These are phyloP conservation scores for Hestina assimilis DNA, from an alignment of 1,140 invertebrate genomes.

Conservation along the genomic window DNA sequence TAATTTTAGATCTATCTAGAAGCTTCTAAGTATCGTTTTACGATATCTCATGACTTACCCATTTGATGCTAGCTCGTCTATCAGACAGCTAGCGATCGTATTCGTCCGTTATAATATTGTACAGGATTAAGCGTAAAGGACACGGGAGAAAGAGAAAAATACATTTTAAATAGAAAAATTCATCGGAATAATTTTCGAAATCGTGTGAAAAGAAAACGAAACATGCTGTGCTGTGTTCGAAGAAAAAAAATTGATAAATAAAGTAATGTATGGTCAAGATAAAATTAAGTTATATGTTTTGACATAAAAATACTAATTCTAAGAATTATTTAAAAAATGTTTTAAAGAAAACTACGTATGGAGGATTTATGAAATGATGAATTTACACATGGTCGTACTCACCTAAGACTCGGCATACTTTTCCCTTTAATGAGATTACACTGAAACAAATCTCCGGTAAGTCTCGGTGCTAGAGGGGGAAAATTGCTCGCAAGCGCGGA, in stretches of 20 bases:
- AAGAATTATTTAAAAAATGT: too few relatives aligned
- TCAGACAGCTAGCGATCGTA: conserved; percentile 86
- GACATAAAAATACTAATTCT: conserved; percentile 15
- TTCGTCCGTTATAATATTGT: conserved; percentile 66
- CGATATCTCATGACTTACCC: conserved; percentile 83
- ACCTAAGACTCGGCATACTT: conserved; percentile 97
- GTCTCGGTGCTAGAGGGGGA: conserved; percentile 56
- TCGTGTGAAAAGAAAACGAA: conserved; percentile 47
- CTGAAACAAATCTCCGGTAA: conserved; percentile 67
- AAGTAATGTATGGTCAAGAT: too few relatives aligned
- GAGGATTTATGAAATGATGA: neutral
- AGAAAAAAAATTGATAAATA: neutral
- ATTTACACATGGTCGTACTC: conserved; percentile 36
- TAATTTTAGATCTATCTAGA: conserved; percentile 23
- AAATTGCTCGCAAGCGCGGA: conserved; percentile 68
- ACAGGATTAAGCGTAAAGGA: conserved; percentile 80
- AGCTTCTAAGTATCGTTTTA: conserved; percentile 47
- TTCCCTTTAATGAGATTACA: conserved; percentile 94
- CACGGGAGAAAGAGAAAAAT: conserved; percentile 79
- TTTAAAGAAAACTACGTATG: conserved; percentile 4
- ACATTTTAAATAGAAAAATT: conserved; percentile 63
- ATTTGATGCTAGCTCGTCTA: conserved; percentile 89
- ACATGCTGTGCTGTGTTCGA: conserved; percentile 61
- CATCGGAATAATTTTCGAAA: conserved; percentile 23
- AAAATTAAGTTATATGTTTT: neutral